Conservation (phyloP, 53 echinoderm and acorn worm species). For the Holothuria scabra region DNA sequence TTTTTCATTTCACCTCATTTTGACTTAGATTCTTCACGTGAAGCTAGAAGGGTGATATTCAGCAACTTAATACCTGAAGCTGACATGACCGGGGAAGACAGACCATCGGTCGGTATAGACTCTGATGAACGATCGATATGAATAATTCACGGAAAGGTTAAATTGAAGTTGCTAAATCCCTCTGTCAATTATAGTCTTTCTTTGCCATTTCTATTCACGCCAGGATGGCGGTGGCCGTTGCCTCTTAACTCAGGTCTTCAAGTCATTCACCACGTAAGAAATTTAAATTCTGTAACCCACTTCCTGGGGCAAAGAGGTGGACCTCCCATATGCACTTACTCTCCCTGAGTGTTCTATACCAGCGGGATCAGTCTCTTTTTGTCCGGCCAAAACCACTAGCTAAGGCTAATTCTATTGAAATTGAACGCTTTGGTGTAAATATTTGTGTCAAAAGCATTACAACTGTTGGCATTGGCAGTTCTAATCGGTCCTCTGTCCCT, state of each 20-base stretch:
- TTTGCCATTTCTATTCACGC: constrained; percentile 18
- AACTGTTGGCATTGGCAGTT: constrained; percentile 10
- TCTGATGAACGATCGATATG: too few relatives aligned
- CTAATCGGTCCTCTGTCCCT: not conserved
- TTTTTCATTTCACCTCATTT: too few relatives aligned
- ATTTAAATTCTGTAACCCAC: constrained; percentile 27
- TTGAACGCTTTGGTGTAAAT: constrained; percentile 19
- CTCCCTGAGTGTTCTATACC: too few relatives aligned
- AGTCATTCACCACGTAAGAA: constrained; percentile 25
- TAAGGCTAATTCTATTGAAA: too few relatives aligned
- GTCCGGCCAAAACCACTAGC: too few relatives aligned
- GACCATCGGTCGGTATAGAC: too few relatives aligned
- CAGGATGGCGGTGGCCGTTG: not conserved
- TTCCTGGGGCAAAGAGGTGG: constrained; percentile 22
- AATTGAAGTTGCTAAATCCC: not conserved
- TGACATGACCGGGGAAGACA: too few relatives aligned
- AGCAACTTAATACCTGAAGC: too few relatives aligned
- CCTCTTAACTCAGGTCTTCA: not conserved
- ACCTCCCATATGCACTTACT: constrained; percentile 14
- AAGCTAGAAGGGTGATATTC: too few relatives aligned
- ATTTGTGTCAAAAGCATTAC: constrained; percentile 28
- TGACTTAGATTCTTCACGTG: too few relatives aligned
- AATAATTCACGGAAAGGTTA: too few relatives aligned
- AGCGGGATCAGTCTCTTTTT: too few relatives aligned
- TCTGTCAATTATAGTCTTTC: constrained; percentile 3